These are phyloP conservation scores for Sicus ferrugineus DNA, from an alignment of 2,888 invertebrate genomes.

Conservation along the genomic window DNA sequence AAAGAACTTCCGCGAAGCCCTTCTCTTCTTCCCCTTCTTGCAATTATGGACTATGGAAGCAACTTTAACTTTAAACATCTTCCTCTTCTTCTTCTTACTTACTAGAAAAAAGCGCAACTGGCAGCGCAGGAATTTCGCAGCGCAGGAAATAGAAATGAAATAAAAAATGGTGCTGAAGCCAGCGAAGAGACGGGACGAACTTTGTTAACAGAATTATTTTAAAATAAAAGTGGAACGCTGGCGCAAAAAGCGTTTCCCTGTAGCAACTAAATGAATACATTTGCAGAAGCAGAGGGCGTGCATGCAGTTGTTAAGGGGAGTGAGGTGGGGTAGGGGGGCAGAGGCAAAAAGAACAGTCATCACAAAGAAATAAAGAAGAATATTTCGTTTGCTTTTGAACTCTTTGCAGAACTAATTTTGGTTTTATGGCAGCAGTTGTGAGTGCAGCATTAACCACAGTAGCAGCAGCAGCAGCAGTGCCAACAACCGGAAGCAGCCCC, in stretches of 20 bases:
- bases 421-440: constrained; percentile 42
- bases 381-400: constrained; percentile 37
- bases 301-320: not conserved
- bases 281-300: constrained; percentile 6
- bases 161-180: not conserved
- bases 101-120: too few species aligned
- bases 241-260: constrained; percentile 14
- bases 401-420: constrained; percentile 44
- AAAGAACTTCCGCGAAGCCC: too few species aligned
- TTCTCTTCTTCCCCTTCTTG: too few species aligned
- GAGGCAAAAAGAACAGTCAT: constrained; percentile 21
- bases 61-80: too few species aligned
- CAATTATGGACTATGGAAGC: too few species aligned
- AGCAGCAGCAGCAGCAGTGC: constrained; percentile 27
- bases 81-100: too few species aligned
- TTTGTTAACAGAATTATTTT: constrained; percentile 28
- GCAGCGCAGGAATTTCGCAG: too few species aligned
- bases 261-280: constrained; percentile 35
- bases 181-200: constrained; percentile 1
- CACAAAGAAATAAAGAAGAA: constrained; percentile 36
- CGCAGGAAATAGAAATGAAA: not conserved
- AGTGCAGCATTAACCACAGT: constrained; percentile 40
- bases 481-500: constrained; percentile 25
- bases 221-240: constrained; percentile 15
- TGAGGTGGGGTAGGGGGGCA: not conserved